Base-by-base conservation (phyloP, 2,888 invertebrate species). In the Machimus rusticus region DNA sequence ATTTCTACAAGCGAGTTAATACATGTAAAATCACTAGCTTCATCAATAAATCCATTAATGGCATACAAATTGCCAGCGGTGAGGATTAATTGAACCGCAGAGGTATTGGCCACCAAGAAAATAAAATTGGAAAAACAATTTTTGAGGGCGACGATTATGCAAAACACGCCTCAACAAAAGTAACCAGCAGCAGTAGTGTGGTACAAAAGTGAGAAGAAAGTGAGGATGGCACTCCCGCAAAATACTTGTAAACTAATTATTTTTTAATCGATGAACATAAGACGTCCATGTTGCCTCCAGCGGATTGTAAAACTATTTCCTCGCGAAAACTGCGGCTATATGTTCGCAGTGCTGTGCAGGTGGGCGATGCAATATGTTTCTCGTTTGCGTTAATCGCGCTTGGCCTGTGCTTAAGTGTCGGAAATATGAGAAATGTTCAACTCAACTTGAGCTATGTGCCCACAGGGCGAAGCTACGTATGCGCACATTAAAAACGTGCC, bases 391-490 rank as follows among this genome's bases (percentile, higher is more conserved):
- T 79, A 46, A 39, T 5, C n/a, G 55, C 23, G 23, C 31, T 51
- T 51, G 51, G 76, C 6, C 66, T 23, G 66, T 66, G 66, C 66
- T 46, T 31, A 79, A 28, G 14, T 79, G 79, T 79, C 79, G 79
- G 79, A 79, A 79, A 79, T 79, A 79, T 79, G 79, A 79, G 51
- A 79, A 79, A 79, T 19, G 51, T 55, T 23, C 39, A 43, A 78
- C 43, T 78, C 23, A 78, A 46, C 76, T 6, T 37, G 6, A 66
- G 66, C n/a, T 28, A 28, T 79, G 28, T n/a, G 79, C 79, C 79
- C 31, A 51, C 51, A 43, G 28, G 51, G n/a, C 31, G 46, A 43
- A 46, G 46, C 28, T 57, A 57, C 66, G 28, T 12, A 66, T 9
- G 46, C 34, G 77, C 19, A 77, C 2, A 43, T 23, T 8, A 31